These are phyloP conservation scores for Thamnophis elegans DNA, from an alignment of 2,797 vertebrate species.

Conservation along the genomic window DNA sequence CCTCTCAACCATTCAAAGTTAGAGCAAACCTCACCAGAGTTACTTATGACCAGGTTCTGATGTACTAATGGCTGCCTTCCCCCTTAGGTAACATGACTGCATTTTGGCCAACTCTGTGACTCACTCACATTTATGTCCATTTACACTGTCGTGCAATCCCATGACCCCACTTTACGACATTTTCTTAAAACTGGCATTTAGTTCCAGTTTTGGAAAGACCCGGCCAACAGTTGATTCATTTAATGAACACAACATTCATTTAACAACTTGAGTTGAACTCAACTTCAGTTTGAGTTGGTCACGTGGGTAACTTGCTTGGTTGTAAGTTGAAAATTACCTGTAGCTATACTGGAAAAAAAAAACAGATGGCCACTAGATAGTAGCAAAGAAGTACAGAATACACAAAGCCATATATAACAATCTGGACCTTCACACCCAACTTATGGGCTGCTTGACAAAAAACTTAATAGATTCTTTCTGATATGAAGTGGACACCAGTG, in stretches of 20 bases:
- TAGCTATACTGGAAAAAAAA: neutral
- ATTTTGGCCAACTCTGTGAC: neutral
- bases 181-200: neutral
- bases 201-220: neutral
- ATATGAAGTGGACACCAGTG: neutral
- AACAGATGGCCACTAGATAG: neutral
- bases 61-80: neutral
- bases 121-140: neutral
- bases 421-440: neutral
- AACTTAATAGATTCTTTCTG: constrained; percentile 13
- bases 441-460: neutral
- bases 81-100: neutral
- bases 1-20: neutral
- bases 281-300: neutral
- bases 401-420: neutral
- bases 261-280: neutral
- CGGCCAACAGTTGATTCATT: neutral
- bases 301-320: neutral
- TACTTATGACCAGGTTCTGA: neutral
- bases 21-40: neutral
- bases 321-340: neutral
- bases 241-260: neutral
- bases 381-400: neutral
- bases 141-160: neutral
- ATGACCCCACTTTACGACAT: neutral